Base-by-base conservation (phyloP, 2,888 invertebrate species). In the Drosophila gaucha region DNA sequence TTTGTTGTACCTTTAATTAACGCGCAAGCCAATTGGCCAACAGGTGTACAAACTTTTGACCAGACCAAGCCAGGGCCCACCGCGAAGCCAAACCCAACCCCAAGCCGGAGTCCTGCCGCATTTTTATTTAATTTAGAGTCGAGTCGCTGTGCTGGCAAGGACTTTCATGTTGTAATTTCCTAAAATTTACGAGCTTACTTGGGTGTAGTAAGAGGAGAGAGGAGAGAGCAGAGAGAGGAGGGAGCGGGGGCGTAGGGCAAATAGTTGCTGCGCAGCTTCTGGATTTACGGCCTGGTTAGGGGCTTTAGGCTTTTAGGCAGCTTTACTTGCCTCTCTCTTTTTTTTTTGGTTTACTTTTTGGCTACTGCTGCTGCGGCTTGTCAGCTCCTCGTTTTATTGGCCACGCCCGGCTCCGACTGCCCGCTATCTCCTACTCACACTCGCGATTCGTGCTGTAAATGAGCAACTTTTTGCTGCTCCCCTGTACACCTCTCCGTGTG, bases 41-140 rank as follows among this genome's bases (percentile, higher is more conserved):
- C 82, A 82, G 82, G 86, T 87, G 88, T 59, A 68, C 46, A 78
- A 69, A 67, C 60, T 71, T 66, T 69, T 55, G 64, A 52, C 85
- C 80, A 65, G 35, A 47, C 38, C 12, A 18, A 8, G 9, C 38
- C 35, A 8, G 28, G 36, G 1, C 9, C 46, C 20, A 16, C 6
- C 35, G 16, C n/a, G 1, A n/a, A 14, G 3, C 10, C 5, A 41
- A 24, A 10, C 22, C 10, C 47, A 14, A 28, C 47, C 31, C 20
- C 33, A 2, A 31, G 14, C 10, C 10, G 31, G 31, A 31, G 3
- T 46, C 12, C 20, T 59, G 31, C 47, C 41, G 70, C 66, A 67
- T 70, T 88, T 87, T 85, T 82, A 82, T 82, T 82, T 88, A 88
- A 82, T 82, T 82, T 82, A 82, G 86, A 82, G 69, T 55, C 87